Conservation (phyloP, 1,140 invertebrate genomes). For the Zaprionus lachaisei region DNA sequence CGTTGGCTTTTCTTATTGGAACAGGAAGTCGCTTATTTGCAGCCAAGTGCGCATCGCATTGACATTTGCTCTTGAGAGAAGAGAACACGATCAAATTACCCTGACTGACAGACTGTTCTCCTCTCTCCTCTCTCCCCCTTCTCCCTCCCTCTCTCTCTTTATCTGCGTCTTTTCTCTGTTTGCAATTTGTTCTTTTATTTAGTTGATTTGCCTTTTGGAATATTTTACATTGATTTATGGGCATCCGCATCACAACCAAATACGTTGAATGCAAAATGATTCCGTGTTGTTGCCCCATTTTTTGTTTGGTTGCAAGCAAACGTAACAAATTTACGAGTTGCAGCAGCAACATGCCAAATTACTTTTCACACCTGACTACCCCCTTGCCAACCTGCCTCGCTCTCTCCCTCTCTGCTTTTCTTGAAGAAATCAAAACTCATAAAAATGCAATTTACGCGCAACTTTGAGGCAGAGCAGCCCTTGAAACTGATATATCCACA, state of each 20-base stretch:
- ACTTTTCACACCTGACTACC: conserved; percentile 46
- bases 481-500: not conserved
- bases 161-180: conserved; percentile 13
- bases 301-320: conserved; percentile 55
- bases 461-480: conserved; percentile 47
- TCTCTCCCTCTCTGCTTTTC: conserved; percentile 1
- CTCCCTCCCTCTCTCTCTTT: conserved; percentile 22
- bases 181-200: conserved; percentile 31
- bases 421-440: conserved; percentile 75
- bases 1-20: conserved; percentile 73
- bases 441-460: conserved; percentile 77
- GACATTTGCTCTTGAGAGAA: conserved; percentile 65
- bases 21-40: conserved; percentile 80
- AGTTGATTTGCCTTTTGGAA: conserved; percentile 19
- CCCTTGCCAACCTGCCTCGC: not conserved
- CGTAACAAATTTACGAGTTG: conserved; percentile 32
- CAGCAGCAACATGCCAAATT: conserved; percentile 57
- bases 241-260: conserved; percentile 58
- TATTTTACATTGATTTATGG: conserved; percentile 50
- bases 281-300: conserved; percentile 28
- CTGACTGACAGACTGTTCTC: not conserved
- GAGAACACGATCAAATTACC: conserved; percentile 7
- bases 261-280: conserved; percentile 59
- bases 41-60: conserved; percentile 77
- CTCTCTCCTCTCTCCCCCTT: not conserved